Percentiles rank a stretch among this genome's conserved stretches.
Conservation (phyloP, 2,113 vertebrate species). For the Crotalus viridis region DNA sequence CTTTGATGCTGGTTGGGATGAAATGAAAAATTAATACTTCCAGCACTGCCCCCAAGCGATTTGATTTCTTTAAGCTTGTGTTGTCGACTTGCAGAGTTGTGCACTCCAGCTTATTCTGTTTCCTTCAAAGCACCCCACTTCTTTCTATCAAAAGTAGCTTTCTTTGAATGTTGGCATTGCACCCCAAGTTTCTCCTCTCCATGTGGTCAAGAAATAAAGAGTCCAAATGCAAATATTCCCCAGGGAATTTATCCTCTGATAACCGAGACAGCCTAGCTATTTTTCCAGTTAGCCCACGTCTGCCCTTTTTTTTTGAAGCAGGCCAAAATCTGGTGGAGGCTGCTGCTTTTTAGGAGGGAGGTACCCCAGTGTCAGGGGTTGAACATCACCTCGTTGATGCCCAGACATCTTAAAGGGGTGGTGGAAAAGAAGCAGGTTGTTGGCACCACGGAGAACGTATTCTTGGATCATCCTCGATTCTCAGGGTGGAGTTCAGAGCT, state of each 20-base stretch:
- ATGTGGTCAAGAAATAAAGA: background rate
- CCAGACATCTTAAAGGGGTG: background rate
- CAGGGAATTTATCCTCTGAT: background rate
- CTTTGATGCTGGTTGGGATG: background rate
- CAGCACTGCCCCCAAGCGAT: background rate
- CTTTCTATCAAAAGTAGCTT: background rate
- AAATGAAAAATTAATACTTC: background rate
- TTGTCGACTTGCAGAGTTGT: background rate
- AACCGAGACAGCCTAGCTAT: background rate
- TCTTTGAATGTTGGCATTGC: background rate
- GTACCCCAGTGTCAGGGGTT: background rate
- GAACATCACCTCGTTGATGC: background rate
- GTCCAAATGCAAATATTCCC: background rate
- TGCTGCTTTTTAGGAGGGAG: background rate
- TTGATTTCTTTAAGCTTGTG: background rate
- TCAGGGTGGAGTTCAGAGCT: background rate
- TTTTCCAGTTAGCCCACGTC: background rate
- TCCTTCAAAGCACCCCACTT: background rate
- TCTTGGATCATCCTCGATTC: background rate
- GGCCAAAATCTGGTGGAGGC: background rate
- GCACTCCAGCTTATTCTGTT: background rate
- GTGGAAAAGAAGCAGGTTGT: background rate
- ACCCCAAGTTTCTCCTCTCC: background rate
- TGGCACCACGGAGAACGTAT: background rate
- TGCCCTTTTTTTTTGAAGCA: background rate